A percentile compares a stretch with the other conserved stretches of the same genome.
These are phyloP conservation scores for Struthio camelus DNA, from an alignment of 2,113 vertebrate genomes.

Conservation along the genomic window DNA sequence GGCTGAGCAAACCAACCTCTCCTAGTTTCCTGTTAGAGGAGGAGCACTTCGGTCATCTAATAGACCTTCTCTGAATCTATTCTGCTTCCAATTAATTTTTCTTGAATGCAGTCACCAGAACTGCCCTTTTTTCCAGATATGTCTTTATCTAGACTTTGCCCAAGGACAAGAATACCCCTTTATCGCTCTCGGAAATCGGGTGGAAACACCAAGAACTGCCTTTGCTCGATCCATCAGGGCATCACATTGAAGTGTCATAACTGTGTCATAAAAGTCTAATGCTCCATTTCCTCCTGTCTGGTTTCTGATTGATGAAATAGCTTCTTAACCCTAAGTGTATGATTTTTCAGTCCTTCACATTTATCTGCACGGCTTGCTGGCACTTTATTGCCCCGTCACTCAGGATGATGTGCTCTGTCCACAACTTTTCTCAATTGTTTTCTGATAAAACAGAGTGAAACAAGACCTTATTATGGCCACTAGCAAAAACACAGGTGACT, in stretches of 20 bases:
- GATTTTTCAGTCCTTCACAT: neutral
- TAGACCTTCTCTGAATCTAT: neutral
- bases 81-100: neutral
- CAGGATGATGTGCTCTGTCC: neutral
- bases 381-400: neutral
- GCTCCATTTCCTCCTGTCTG: neutral
- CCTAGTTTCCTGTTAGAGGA: neutral
- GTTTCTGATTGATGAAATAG: neutral
- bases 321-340: neutral
- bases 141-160: neutral
- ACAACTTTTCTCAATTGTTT: neutral
- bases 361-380: neutral
- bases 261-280: neutral
- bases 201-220: neutral
- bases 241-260: rapidly evolving
- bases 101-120: neutral
- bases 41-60: neutral
- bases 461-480: neutral
- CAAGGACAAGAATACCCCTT: neutral
- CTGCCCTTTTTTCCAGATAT: neutral
- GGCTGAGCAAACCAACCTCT: neutral
- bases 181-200: neutral
- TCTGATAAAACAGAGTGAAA: neutral
- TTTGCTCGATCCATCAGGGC: neutral
- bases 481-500: neutral